These are phyloP conservation scores for Automeris io DNA, from an alignment of 2,888 invertebrate species.

Conservation along the genomic window DNA sequence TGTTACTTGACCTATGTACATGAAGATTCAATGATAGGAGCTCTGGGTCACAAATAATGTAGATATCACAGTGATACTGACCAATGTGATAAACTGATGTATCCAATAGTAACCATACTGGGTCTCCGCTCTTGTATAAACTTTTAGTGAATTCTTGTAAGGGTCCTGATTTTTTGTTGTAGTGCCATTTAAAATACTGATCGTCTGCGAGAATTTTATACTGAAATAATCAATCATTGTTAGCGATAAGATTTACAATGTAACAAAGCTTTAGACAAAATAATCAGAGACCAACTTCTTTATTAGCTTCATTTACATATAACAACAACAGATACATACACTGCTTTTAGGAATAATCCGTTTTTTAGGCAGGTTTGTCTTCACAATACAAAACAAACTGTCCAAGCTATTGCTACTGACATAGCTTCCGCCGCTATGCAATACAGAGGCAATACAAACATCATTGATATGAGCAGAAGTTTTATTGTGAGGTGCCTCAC, in stretches of 20 bases:
- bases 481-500: slow-evolving; percentile 35
- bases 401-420: slow-evolving; percentile 24
- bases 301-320: not conserved
- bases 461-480: slow-evolving; percentile 13
- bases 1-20: too few relatives aligned
- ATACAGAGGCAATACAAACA: slow-evolving; percentile 26
- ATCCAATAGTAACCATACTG: slow-evolving; percentile 51
- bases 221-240: too few relatives aligned
- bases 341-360: slow-evolving; percentile 25
- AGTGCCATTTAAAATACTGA: slow-evolving; percentile 39
- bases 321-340: slow-evolving; percentile 21
- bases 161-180: slow-evolving; percentile 16
- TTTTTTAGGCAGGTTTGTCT: slow-evolving; percentile 53
- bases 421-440: slow-evolving; percentile 17
- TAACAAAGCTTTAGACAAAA: too few relatives aligned
- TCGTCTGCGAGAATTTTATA: slow-evolving; percentile 20
- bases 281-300: too few relatives aligned
- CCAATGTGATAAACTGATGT: slow-evolving; percentile 43
- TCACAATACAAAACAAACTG: slow-evolving; percentile 54
- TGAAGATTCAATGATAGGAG: too few relatives aligned
- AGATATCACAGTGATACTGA: too few relatives aligned
- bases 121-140: slow-evolving; percentile 39
- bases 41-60: too few relatives aligned
- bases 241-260: too few relatives aligned
- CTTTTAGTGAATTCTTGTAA: slow-evolving; percentile 35